phyloP scores from a whole-genome alignment of 2,888 invertebrate species.

The Formica aserva region DNA sequence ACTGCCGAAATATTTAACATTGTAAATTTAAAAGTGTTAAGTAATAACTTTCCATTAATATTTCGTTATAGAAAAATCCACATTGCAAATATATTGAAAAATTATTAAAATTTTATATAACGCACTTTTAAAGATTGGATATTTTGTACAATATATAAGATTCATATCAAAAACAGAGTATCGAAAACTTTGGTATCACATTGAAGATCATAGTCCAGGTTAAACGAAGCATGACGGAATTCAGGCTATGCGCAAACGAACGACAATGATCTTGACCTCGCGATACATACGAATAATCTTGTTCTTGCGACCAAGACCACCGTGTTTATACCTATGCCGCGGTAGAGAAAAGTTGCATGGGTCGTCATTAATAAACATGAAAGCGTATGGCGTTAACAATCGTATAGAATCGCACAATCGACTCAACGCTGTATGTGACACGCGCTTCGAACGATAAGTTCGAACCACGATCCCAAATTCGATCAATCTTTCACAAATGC shows the following conservation, averaged over 20 bases:
- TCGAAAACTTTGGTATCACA: background rate
- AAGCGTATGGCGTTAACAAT: constrained; percentile 41
- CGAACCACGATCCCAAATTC: constrained; percentile 8
- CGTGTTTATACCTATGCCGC: constrained; percentile 43
- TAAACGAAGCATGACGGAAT: constrained; percentile 57
- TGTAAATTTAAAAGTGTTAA: background rate
- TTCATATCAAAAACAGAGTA: background rate
- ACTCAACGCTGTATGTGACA: constrained; percentile 23
- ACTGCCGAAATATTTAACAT: background rate
- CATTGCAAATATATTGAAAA: background rate
- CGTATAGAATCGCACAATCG: background rate
- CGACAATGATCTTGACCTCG: constrained; percentile 74
- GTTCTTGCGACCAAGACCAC: constrained; percentile 44
- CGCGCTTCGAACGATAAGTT: background rate
- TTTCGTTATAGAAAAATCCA: background rate
- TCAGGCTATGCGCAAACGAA: constrained; percentile 59
- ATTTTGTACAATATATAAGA: background rate
- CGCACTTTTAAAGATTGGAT: background rate
- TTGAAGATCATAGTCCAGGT: constrained; percentile 19
- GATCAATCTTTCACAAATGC: background rate
- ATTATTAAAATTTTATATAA: background rate
- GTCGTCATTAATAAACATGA: constrained; percentile 57
- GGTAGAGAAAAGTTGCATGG: constrained; percentile 46
- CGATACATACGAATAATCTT: constrained; percentile 48
- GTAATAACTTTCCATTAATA: background rate